Conservation (phyloP, 2,888 invertebrate genomes). For the Phrixothrix hirtus region DNA sequence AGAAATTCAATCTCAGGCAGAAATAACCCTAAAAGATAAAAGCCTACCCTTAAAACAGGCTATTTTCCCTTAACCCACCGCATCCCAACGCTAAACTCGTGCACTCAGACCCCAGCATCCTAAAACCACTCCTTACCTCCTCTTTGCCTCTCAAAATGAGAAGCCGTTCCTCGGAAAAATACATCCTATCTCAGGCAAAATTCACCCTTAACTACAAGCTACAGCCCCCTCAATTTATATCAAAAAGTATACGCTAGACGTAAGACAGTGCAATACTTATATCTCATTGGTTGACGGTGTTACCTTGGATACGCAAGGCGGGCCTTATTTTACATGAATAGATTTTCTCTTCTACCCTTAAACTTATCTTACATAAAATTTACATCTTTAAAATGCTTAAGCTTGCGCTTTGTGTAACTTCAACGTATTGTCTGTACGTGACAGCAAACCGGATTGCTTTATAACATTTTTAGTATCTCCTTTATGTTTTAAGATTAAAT, state of each 20-base stretch:
- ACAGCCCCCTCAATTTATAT: constrained; percentile 47
- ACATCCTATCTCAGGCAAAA: constrained; percentile 51
- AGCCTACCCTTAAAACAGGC: constrained; percentile 50
- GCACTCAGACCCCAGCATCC: constrained; percentile 30
- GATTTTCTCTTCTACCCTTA: constrained; percentile 34
- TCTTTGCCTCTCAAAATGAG: constrained; percentile 35
- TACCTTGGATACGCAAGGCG: constrained; percentile 50
- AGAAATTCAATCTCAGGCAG: constrained; percentile 57
- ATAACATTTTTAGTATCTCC: too few species aligned
- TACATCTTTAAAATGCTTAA: constrained; percentile 23
- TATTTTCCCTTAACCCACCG: constrained; percentile 41
- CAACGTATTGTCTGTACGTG: neutral
- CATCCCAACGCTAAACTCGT: constrained; percentile 28
- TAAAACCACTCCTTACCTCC: constrained; percentile 47
- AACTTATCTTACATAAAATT: constrained; percentile 42
- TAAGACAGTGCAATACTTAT: constrained; percentile 55
- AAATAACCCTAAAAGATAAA: constrained; percentile 56
- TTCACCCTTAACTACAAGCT: constrained; percentile 46
- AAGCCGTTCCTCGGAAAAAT: constrained; percentile 43
- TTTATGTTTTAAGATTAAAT: too few species aligned
- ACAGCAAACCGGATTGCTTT: neutral
- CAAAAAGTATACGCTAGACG: constrained; percentile 45
- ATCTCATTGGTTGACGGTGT: constrained; percentile 54
- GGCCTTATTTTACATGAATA: constrained; percentile 34
- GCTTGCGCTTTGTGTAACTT: neutral